A percentile compares a stretch with the other conserved stretches of the same genome.
Evolutionary conservation across 1,140 invertebrate species (phyloP).

Genomic region (Yoshiicerus persimilis): DNA sequence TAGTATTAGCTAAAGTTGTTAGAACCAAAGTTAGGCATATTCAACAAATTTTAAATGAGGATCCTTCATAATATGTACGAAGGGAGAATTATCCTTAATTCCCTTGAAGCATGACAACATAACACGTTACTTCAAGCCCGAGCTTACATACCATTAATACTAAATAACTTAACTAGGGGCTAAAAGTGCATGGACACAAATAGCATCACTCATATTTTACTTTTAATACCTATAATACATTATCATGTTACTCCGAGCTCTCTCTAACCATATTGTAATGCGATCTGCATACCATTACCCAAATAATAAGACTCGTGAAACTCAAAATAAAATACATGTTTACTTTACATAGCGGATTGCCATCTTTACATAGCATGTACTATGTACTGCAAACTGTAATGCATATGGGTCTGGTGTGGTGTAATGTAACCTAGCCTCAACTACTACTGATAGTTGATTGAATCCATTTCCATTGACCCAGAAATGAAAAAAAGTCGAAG

Average conservation of each 20-base stretch:
- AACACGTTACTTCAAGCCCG: not conserved
- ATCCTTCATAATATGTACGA: not conserved
- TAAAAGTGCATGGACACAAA: not conserved
- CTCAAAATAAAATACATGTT: no score
- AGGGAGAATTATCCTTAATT: not conserved
- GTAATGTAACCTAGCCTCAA: no score
- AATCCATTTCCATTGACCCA: not conserved
- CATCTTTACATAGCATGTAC: not conserved
- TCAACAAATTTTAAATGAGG: not conserved
- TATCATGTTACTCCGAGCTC: no score
- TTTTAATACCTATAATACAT: not conserved
- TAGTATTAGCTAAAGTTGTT: not conserved
- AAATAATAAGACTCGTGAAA: no score
- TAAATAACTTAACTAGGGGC: not conserved
- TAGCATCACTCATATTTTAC: not conserved
- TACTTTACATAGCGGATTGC: not conserved
- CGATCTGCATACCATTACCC: no score
- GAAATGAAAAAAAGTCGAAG: conserved; percentile 13
- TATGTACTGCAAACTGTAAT: no score
- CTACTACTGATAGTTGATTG: conserved; percentile 1
- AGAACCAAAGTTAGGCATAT: not conserved
- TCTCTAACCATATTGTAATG: no score
- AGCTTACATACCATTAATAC: not conserved
- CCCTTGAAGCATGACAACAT: not conserved
- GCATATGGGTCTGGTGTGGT: not conserved